Base-by-base conservation (phyloP, 2,113 vertebrate genomes). In the Gymnarchus niloticus region DNA sequence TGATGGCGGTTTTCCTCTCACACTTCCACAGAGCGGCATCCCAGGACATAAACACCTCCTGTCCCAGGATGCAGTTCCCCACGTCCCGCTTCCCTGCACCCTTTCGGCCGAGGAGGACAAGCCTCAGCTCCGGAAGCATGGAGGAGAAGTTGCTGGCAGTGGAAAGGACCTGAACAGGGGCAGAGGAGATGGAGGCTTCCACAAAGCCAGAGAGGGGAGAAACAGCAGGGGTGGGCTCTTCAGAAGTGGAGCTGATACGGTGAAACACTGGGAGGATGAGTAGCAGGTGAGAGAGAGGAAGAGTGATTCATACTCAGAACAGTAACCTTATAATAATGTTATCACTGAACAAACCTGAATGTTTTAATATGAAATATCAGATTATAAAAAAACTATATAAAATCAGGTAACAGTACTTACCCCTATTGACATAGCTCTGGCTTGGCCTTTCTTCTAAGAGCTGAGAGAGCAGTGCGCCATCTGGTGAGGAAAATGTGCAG, bases 381-480 rank as follows among this genome's bases (percentile, higher is more conserved):
- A 21, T 23, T 21, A 48, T 21, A 78, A 78, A 48, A 4, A 46
- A 6, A 46, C 33, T 4, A 44, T 44, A 56, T n/a, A n/a, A n/a
- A 52, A 56, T n/a, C 28, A 49, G 25, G 8, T n/a, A 37, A 54
- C 49, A 46, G 51, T 28, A 93, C 94, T 91, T 88, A 95, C 93
- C 86, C 10, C 87, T 91, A 49, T 88, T 90, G 69, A 87, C 49
- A 6, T 84, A 6, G 84, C 89, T 90, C 0, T 86, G 28, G 51
- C 33, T 3, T 3, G 88, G 48, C 28, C 54, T 61, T 10, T 0
- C 57, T 4, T 93, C 91, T 21, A 91, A 87, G 85, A 92, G 87
- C 87, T 94, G 91, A 77, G 91, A 92, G 89, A 94, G 92, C 89
- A 90, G 23, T 83, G 93, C 93, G 83, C 93, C 93, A 86, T 94